phyloP scores from a whole-genome alignment of 2,797 vertebrate species.

The Florisuga fusca region DNA sequence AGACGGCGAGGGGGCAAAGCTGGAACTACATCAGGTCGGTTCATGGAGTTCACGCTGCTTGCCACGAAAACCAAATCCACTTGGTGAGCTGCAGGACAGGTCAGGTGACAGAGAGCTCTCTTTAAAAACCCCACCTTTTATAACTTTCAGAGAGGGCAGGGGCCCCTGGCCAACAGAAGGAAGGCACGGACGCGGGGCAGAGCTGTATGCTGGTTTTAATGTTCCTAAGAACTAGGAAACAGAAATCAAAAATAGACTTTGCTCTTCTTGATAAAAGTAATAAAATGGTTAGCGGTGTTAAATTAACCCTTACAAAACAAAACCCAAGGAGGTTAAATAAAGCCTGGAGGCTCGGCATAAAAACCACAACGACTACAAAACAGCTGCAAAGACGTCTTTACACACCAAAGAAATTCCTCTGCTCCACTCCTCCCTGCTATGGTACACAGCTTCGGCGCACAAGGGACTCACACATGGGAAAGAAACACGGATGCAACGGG shows the following conservation, averaged over 20 bases:
- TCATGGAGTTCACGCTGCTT: not conserved
- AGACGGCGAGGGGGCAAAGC: too few species aligned
- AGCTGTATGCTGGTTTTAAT: constrained; percentile 38
- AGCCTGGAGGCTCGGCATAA: constrained; percentile 30
- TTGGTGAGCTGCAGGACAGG: accelerated
- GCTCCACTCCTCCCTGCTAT: not conserved
- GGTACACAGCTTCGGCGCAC: not conserved
- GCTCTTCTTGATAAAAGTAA: constrained; percentile 79
- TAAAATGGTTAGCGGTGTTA: constrained; percentile 83
- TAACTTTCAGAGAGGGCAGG: not conserved
- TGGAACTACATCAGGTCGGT: not conserved
- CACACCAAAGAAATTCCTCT: too few species aligned
- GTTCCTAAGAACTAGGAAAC: constrained; percentile 63
- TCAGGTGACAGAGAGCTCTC: not conserved
- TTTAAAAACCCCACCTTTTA: not conserved
- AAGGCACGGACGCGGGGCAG: not conserved
- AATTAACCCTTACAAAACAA: constrained; percentile 78
- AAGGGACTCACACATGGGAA: not conserved
- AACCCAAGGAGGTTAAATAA: constrained; percentile 66
- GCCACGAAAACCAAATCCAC: not conserved
- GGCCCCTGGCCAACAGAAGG: not conserved
- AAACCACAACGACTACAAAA: constrained; percentile 70
- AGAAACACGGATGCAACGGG: not conserved
- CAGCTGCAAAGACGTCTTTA: constrained; percentile 60
- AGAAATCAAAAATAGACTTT: constrained; percentile 80